Percentiles rank a stretch among this genome's conserved stretches.
These are phyloP conservation scores for Clanis bilineata DNA, from an alignment of 2,888 invertebrate genomes.

Conservation along the genomic window DNA sequence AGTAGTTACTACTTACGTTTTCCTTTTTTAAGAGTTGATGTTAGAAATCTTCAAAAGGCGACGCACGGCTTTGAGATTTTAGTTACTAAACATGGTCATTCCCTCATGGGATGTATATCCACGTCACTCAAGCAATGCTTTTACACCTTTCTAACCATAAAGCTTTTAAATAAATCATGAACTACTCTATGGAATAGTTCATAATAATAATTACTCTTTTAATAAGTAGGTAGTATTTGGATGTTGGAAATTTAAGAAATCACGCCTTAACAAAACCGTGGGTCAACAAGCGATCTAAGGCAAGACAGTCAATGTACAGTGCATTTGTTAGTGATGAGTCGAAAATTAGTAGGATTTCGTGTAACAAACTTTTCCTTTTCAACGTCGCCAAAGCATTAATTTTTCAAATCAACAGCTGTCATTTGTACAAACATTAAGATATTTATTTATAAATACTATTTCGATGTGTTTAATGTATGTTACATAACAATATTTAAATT, in stretches of 20 bases:
- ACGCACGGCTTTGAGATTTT: neutral
- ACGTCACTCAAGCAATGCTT: neutral
- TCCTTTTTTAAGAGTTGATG: neutral
- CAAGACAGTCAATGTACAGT: constrained; percentile 39
- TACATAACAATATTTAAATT: neutral
- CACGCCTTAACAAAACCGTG: neutral
- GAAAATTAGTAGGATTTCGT: constrained; percentile 67
- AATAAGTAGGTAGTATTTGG: too few relatives aligned
- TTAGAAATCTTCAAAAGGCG: neutral
- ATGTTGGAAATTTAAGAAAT: neutral
- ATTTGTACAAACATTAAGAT: too few relatives aligned
- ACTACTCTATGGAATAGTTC: neutral
- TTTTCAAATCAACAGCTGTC: constrained; percentile 14
- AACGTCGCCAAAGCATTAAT: constrained; percentile 16
- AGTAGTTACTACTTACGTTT: too few relatives aligned
- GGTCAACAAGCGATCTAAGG: constrained; percentile 11
- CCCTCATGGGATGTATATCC: neutral
- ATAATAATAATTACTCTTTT: too few relatives aligned
- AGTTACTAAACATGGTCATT: neutral
- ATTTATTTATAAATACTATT: too few relatives aligned
- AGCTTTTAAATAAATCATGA: too few relatives aligned
- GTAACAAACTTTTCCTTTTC: constrained; percentile 21
- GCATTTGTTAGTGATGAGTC: constrained; percentile 79
- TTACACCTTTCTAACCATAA: neutral
- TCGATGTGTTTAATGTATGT: neutral